Evolutionary conservation across 2,113 vertebrate genomes (phyloP).

Genomic region (Rhipidura dahli): DNA sequence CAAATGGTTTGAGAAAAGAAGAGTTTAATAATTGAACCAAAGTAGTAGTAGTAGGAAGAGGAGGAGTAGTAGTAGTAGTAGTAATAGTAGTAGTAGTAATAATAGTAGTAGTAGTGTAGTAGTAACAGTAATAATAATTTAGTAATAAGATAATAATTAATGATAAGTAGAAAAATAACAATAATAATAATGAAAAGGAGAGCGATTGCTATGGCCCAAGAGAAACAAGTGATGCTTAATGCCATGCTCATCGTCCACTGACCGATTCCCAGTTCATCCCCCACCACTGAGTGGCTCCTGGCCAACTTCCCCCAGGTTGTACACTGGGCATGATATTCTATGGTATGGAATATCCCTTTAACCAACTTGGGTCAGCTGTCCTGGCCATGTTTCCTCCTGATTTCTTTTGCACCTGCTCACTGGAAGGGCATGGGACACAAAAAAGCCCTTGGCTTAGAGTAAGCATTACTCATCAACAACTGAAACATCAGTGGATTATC

Average conservation of each 20-base stretch:
- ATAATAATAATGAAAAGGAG: not conserved
- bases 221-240: not conserved
- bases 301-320: not conserved
- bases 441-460: accelerated
- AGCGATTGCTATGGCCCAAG: not conserved
- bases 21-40: not conserved
- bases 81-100: not conserved
- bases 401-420: not conserved
- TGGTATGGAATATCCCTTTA: not conserved
- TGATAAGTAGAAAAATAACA: not conserved
- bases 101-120: not conserved
- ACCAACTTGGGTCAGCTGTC: accelerated
- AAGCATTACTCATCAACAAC: not conserved
- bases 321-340: not conserved
- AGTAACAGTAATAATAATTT: not conserved
- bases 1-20: not conserved
- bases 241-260: not conserved
- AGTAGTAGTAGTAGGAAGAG: not conserved
- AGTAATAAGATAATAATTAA: not conserved
- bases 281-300: too few relatives aligned
- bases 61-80: not conserved
- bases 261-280: not conserved
- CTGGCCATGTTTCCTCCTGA: not conserved
- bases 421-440: not conserved
- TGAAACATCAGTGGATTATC: not conserved